These are phyloP conservation scores for Coranthus polyacanthus DNA, from an alignment of 2,797 vertebrate genomes.

Conservation along the genomic window DNA sequence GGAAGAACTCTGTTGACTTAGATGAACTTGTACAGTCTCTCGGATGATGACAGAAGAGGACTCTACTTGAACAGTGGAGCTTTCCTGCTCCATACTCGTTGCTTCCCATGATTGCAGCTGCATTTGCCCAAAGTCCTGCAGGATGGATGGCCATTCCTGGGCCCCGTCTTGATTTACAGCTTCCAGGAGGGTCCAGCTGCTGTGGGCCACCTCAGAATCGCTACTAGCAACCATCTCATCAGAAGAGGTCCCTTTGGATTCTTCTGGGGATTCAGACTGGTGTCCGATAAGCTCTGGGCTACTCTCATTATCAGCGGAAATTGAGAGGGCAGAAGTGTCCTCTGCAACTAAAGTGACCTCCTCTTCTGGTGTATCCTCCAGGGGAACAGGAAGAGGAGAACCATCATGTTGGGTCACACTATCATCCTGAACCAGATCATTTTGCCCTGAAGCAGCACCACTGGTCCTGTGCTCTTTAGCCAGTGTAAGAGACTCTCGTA, in stretches of 20 bases:
- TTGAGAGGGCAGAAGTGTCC: conserved; percentile 78
- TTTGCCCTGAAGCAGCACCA: conserved; percentile 40
- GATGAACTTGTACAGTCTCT: conserved; percentile 79
- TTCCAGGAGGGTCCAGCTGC: conserved; percentile 88
- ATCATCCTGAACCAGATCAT: conserved; percentile 34
- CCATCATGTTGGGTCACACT: conserved; percentile 17
- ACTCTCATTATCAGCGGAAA: conserved; percentile 76
- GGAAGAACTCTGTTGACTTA: conserved; percentile 68
- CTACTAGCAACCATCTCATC: conserved; percentile 88
- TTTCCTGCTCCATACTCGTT: conserved; percentile 77
- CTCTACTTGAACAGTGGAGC: conserved; percentile 76
- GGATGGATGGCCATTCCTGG: conserved; percentile 83
- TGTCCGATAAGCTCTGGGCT: conserved; percentile 81
- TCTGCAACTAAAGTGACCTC: conserved; percentile 82
- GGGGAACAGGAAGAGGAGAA: conserved; percentile 49
- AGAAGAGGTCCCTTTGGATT: conserved; percentile 84
- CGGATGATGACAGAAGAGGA: conserved; percentile 79
- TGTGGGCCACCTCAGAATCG: conserved; percentile 88
- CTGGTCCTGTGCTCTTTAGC: conserved; percentile 40
- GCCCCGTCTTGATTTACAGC: conserved; percentile 84
- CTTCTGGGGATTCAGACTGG: conserved; percentile 83
- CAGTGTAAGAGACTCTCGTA: conserved; percentile 69
- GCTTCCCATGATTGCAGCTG: conserved; percentile 85
- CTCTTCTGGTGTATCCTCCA: conserved; percentile 76
- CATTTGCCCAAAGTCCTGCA: conserved; percentile 79